Base-by-base conservation (phyloP, 2,113 vertebrate genomes). In the Pogona vitticeps region DNA sequence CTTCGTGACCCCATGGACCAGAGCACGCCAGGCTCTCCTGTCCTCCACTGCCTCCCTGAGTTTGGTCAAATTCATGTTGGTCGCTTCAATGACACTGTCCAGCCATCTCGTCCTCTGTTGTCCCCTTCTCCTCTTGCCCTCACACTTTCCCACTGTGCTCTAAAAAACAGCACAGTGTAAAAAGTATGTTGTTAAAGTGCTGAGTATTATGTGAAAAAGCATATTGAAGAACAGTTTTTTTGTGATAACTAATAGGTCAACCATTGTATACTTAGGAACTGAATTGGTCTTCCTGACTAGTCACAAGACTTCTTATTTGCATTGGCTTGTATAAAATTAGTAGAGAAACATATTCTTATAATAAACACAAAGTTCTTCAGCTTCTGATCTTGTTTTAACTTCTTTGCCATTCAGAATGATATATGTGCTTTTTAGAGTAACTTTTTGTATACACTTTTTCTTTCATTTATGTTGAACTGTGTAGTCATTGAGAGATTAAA, bases 381-480 rank as follows among this genome's bases (percentile, higher is more conserved):
- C 89, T 89, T 68, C 86, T 73, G 93, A 67, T 71, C 80, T 56
- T 91, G 92, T 61, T 86, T 93, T 92, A 91, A 92, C 94, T 40
- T 88, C 68, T 91, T 92, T 58, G 23, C 90, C n/a, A 87, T 96
- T 93, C 82, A 94, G 91, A 95, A 89, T 91, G 76, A 91, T 90
- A 46, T 93, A 90, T 94, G 93, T 82, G 91, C 63, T 82, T 84
- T 72, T 68, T 85, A 91, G 58, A 93, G 86, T 88, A 85, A 40
- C 13, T 68, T 85, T 23, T 86, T 84, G 21, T 93, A 89, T 88
- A 90, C 91, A 70, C 88, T 94, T 93, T 18, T 89, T 88, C 84
- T 72, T 6, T 9, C 28, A 52, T 70, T 92, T 89, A 52, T 85
- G 79, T 84, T 93, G 94, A 90, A 92, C 84, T 89, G 89, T 90